Evolutionary conservation across 2,888 invertebrate species (phyloP).

Genomic region (Dasysyrphus albostriatus): DNA sequence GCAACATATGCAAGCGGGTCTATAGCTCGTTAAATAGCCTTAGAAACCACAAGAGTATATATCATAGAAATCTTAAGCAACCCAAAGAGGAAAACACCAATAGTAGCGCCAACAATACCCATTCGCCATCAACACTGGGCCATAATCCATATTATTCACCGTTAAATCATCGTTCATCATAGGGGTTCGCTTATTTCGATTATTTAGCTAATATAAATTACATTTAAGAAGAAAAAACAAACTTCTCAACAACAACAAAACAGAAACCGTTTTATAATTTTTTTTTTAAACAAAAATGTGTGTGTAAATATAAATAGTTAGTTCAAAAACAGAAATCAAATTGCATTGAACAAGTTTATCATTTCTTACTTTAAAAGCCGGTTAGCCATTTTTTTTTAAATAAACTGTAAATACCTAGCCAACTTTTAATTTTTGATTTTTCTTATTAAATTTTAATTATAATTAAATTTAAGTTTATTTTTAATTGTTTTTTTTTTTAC

Average conservation of each 20-base stretch:
- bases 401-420: constrained; percentile 62
- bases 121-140: constrained; percentile 66
- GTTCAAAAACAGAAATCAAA: constrained; percentile 59
- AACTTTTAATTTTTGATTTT: constrained; percentile 30
- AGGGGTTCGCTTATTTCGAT: constrained; percentile 83
- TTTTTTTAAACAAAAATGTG: constrained; percentile 21
- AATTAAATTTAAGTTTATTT: constrained; percentile 51
- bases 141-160: constrained; percentile 81
- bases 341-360: constrained; percentile 46
- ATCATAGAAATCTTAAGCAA: constrained; percentile 93
- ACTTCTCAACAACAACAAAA: constrained; percentile 11
- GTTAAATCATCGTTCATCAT: constrained; percentile 83
- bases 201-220: constrained; percentile 81
- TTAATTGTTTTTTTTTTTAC: constrained; percentile 27
- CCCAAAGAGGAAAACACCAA: constrained; percentile 84
- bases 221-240: constrained; percentile 76
- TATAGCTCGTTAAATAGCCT: constrained; percentile 96
- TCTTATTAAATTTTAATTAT: constrained; percentile 37
- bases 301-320: constrained; percentile 70
- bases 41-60: constrained; percentile 96
- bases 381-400: constrained; percentile 54
- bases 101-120: constrained; percentile 73
- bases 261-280: constrained; percentile 26
- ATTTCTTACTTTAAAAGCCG: constrained; percentile 51
- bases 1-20: constrained; percentile 96